Evolutionary conservation across 2,888 invertebrate species (phyloP).

Genomic region (Prosapia bicincta): DNA sequence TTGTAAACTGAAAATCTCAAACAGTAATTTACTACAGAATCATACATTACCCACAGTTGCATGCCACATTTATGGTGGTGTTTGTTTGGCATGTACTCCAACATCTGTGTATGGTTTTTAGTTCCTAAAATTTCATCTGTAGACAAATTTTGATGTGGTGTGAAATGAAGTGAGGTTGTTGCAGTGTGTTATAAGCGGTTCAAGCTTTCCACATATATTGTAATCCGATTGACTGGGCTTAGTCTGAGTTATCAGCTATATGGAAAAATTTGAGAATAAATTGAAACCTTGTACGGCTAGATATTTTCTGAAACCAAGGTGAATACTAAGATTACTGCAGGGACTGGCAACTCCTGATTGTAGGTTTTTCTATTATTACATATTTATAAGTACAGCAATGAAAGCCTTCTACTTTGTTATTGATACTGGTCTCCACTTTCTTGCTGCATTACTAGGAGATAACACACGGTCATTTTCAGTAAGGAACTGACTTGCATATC

Average conservation of each 20-base stretch:
- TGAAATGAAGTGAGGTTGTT: background rate
- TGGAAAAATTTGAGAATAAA: background rate
- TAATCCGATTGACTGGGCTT: background rate
- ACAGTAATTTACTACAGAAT: background rate
- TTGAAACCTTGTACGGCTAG: background rate
- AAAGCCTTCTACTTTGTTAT: too few relatives aligned
- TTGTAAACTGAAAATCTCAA: background rate
- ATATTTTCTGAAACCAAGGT: slow-evolving; percentile 6
- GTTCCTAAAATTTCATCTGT: background rate
- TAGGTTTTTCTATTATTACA: background rate
- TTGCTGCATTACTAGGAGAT: too few relatives aligned
- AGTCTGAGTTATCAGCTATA: background rate
- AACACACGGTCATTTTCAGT: too few relatives aligned
- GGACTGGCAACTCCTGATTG: background rate
- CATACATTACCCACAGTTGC: background rate
- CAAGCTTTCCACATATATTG: background rate
- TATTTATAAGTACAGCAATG: slow-evolving; percentile 4
- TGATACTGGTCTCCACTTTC: too few relatives aligned
- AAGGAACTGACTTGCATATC: too few relatives aligned
- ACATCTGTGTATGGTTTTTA: background rate
- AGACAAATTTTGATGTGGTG: background rate
- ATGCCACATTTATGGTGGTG: background rate
- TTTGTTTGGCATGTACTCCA: background rate
- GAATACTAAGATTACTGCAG: background rate
- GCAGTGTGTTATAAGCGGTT: background rate